Evolutionary conservation across 1,140 invertebrate species (phyloP), one percentile per base, ranked within the genome.

Genomic region (Probaryconus sp.): DNA sequence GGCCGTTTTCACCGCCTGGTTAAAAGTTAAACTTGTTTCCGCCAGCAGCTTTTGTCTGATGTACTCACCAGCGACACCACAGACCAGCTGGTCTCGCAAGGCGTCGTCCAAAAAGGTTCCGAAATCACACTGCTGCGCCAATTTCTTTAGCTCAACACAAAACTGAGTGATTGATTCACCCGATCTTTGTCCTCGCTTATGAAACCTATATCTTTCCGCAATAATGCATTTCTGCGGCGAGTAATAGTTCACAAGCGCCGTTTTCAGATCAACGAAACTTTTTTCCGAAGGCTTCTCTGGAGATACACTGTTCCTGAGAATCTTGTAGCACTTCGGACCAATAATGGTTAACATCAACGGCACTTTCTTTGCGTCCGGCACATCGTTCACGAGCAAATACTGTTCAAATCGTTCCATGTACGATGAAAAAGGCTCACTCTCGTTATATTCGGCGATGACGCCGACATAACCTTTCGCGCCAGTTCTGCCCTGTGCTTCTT

Each of bases 391-490:
- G 3, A 65, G 0, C 2, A 68, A n/a, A 9, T 31, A 70, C n/a
- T 69, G 55, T 40, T 69, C 50, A 10, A 78, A 71, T 0, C 65
- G 37, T 17, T 78, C 70, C 0, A 68, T 37, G 40, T 74, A 77
- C 1, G 70, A 63, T 10, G 17, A 1, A 16, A 72, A 71, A 1
- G 30, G 26, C 11, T 71, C 68, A 1, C 2, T 5, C 3, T n/a
- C 20, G 0, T 26, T 13, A 30, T 61, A 60, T 38, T 69, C 65
- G 1, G 37, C 20, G 2, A 67, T 67, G 1, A 31, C 14, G 6
- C 50, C 65, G 6, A 60, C 14, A 14, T 69, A 53, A 21, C 26
- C 18, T 53, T 16, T 30, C 45, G 11, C 3, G 43, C 9, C 30
- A 21, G n/a, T n/a, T 33, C 30, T 38, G 18, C 18, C 5, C n/a